Evolutionary conservation across 2,888 invertebrate species (phyloP), one percentile per base, ranked within the genome.

Genomic region (Platerodrilus igneus): DNA sequence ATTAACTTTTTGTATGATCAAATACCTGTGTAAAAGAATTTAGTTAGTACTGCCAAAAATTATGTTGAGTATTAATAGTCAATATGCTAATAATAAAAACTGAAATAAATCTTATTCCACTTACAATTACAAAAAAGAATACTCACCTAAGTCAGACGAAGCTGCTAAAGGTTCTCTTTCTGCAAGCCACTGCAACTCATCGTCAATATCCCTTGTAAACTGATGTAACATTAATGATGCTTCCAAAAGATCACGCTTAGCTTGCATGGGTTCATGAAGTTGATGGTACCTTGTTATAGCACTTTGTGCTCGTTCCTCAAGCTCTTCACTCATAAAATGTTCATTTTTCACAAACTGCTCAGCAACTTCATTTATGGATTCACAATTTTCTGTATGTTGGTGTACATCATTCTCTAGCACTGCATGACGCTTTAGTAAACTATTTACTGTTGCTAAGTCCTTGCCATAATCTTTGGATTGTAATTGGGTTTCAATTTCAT

Each of bases 301-400:
- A 3, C 73, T 67, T 51, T 79, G 74, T 0, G 90, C 84, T 43
- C 83, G 76, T 19, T 79, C 80, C 41, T 85, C 78, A 35, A 95
- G 84, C 58, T 94, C 91, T 3, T 86, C 84, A 27, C 83, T 82
- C 80, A 94, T 83, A 70, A 95, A 96, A 68, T 96, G 93, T 57
- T 82, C 78, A 34, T 79, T 78, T 50, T 81, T 79, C 44, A 82
- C 79, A 58, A 95, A 87, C 36, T 81, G 83, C 3, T 79, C 76
- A 4, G 90, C 87, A 11, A 81, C 84, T 51, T 88, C 86, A 45
- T 86, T 85, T 14, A 89, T 76, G 37, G 80, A 78, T 31, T 85
- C 80, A 48, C 92, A 86, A 45, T 85, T 79, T 58, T 93, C 93
- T 6, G 81, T 78, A 63, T 93, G 90, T 48, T 86, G 83, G 2